These are phyloP conservation scores for Ptilorrhoa leucosticta DNA, from an alignment of 2,113 vertebrate species.

Conservation along the genomic window DNA sequence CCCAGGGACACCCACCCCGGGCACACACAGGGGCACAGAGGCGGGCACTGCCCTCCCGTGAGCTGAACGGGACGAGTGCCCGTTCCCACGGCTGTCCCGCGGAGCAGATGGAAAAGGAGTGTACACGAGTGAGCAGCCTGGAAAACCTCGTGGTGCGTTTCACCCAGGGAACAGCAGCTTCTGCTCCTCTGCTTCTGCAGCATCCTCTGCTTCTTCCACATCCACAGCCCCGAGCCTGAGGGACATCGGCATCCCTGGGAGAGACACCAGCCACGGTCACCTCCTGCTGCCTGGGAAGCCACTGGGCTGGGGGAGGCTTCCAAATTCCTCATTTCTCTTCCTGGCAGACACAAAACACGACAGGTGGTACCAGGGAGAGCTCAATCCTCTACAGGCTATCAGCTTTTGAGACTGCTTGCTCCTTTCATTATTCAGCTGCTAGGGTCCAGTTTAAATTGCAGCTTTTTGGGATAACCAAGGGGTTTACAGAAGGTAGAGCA, in stretches of 20 bases:
- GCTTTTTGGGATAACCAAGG: not conserved
- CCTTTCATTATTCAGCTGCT: not conserved
- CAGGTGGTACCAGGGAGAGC: not conserved
- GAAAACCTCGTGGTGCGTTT: accelerated
- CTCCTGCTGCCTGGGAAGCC: not conserved
- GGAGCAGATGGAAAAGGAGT: not conserved
- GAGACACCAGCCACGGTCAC: accelerated
- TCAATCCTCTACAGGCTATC: not conserved
- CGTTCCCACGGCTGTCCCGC: accelerated
- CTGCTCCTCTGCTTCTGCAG: accelerated
- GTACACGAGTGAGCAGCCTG: accelerated
- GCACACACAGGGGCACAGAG: not conserved
- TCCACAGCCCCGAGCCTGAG: accelerated
- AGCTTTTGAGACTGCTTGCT: not conserved
- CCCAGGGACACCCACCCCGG: not conserved
- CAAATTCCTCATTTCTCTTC: not conserved
- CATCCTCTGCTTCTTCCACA: not conserved
- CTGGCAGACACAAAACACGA: accelerated
- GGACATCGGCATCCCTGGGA: accelerated
- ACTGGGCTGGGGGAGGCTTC: accelerated
- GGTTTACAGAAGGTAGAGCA: not conserved
- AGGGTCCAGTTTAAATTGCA: not conserved
- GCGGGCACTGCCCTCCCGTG: not conserved
- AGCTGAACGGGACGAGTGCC: not conserved
- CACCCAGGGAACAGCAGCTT: not conserved